Evolutionary conservation across 1,140 invertebrate species (phyloP).

Genomic region (Pentalonia nigronervosa): DNA sequence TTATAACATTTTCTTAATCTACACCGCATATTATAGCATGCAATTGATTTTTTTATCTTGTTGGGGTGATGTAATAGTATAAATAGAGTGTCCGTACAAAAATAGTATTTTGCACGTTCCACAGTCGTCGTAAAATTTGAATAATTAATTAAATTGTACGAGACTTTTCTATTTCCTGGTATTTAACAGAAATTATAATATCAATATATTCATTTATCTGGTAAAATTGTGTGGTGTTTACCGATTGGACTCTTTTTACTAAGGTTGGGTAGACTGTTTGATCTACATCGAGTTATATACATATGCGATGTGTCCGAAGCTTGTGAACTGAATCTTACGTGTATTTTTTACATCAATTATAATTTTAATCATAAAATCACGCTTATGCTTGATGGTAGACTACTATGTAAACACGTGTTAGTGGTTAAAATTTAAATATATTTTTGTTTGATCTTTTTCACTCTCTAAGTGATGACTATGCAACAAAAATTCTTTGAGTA

Average conservation of each 20-base stretch:
- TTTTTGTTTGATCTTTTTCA: not conserved
- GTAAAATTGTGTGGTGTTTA: not conserved
- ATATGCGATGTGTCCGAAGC: no score
- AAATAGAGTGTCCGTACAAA: not conserved
- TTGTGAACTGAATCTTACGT: not conserved
- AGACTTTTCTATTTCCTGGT: not conserved
- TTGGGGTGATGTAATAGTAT: no score
- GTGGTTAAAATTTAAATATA: not conserved
- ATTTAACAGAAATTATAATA: not conserved
- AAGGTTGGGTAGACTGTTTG: not conserved
- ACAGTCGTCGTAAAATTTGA: not conserved
- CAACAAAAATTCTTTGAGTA: not conserved
- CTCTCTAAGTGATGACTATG: not conserved
- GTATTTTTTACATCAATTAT: not conserved
- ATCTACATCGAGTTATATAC: not conserved
- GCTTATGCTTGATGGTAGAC: not conserved
- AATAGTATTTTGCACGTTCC: not conserved
- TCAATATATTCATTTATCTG: not conserved
- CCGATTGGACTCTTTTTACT: not conserved
- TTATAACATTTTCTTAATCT: not conserved
- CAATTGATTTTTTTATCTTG: not conserved
- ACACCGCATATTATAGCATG: not conserved
- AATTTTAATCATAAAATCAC: not conserved
- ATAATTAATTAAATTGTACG: no score
- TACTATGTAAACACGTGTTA: not conserved